Percentiles rank a stretch among this genome's conserved stretches.
Evolutionary conservation across 1,140 invertebrate species (phyloP).

Genomic region (Oedothorax gibbosus): DNA sequence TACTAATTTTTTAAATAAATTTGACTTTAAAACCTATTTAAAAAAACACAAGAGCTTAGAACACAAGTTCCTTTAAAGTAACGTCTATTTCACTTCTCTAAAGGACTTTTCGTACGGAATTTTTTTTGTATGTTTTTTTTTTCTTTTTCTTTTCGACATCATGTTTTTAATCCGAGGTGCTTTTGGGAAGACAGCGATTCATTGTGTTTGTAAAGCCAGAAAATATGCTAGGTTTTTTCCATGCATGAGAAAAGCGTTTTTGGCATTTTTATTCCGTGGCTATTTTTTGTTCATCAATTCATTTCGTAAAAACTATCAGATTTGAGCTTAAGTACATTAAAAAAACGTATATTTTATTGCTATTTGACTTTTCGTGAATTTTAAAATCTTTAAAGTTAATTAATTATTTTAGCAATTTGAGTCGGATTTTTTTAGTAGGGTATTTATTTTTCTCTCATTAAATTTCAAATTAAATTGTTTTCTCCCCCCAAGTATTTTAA

Average conservation of each 20-base stretch:
- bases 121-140: not conserved
- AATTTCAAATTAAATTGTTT: not conserved
- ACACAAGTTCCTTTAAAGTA: no score
- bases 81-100: no score
- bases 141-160: conserved; percentile 4
- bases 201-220: conserved; percentile 18
- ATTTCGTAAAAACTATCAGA: no score
- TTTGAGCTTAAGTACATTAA: no score
- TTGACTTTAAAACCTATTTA: no score
- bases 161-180: conserved; percentile 14
- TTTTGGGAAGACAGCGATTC: not conserved
- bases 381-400: not conserved
- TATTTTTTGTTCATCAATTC: no score
- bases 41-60: no score
- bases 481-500: no score
- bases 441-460: not conserved
- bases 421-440: not conserved
- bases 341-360: not conserved
- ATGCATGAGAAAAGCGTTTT: no score
- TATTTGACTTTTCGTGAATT: not conserved
- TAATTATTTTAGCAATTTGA: not conserved
- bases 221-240: conserved; percentile 11
- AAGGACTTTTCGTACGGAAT: not conserved
- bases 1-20: no score
- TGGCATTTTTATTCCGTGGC: no score